phyloP scores from a whole-genome alignment of 1,140 invertebrate genomes.

The Zaprionus ornatus region DNA sequence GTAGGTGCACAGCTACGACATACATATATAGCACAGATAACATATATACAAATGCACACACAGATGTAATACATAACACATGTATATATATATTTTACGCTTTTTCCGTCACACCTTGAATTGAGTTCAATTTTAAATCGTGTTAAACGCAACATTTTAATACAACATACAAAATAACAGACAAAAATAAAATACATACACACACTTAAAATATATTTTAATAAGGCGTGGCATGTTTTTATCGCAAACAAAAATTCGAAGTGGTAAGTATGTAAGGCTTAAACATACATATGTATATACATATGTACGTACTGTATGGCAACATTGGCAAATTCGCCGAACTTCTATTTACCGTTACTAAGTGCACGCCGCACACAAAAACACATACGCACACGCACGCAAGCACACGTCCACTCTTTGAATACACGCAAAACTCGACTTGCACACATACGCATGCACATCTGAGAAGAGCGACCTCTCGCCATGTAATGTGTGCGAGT shows the following conservation, averaged over 20 bases:
- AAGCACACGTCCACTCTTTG: neutral
- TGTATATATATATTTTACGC: neutral
- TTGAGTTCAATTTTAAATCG: conserved; percentile 57
- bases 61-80: neutral
- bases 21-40: neutral
- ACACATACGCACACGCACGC: conserved; percentile 7
- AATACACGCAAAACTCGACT: neutral
- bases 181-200: conserved; percentile 43
- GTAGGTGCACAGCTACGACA: neutral
- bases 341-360: conserved; percentile 19
- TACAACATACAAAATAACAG: conserved; percentile 41
- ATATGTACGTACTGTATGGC: conserved; percentile 2
- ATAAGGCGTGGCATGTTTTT: conserved; percentile 51
- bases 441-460: neutral
- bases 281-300: neutral
- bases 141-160: conserved; percentile 50
- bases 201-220: conserved; percentile 45
- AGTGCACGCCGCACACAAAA: neutral
- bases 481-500: neutral
- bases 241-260: conserved; percentile 56
- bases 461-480: neutral
- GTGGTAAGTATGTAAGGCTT: conserved; percentile 41
- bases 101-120: conserved; percentile 54
- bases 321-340: conserved; percentile 7
- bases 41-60: neutral